These are phyloP conservation scores for Aegotheles bennettii DNA, from an alignment of 2,113 vertebrate species.

Conservation along the genomic window DNA sequence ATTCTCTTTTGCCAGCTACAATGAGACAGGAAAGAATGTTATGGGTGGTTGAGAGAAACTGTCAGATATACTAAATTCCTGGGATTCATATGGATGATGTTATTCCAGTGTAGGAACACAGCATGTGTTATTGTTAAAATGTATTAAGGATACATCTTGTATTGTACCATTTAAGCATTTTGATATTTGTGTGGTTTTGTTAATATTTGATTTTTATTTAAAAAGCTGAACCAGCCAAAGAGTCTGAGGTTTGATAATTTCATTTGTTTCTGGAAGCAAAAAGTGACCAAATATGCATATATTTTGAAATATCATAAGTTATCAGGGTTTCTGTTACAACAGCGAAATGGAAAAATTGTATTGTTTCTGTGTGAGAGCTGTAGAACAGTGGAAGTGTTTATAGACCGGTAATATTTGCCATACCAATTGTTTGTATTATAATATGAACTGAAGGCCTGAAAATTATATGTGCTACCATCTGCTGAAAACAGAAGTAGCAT, in stretches of 20 bases:
- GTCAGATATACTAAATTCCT: conserved; percentile 88
- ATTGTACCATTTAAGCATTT: conserved; percentile 51
- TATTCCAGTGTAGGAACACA: conserved; percentile 81
- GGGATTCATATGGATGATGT: conserved; percentile 84
- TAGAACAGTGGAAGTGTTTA: conserved; percentile 44
- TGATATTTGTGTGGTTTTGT: conserved; percentile 56
- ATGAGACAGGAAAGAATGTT: conserved; percentile 91
- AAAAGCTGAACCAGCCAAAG: neutral
- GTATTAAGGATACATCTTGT: conserved; percentile 69
- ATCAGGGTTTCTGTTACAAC: conserved; percentile 40
- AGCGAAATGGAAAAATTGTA: conserved; percentile 1
- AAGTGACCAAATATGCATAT: conserved; percentile 22
- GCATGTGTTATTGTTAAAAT: conserved; percentile 85
- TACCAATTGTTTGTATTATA: conserved; percentile 64
- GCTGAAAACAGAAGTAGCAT: conserved; percentile 68
- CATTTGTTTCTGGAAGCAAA: conserved; percentile 36
- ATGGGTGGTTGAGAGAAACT: conserved; percentile 87
- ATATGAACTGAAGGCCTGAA: conserved; percentile 60
- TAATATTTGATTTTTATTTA: conserved; percentile 61
- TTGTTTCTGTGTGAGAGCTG: conserved; percentile 9
- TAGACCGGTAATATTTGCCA: conserved; percentile 59
- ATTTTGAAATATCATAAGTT: conserved; percentile 21
- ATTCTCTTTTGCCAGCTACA: conserved; percentile 91
- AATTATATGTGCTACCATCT: conserved; percentile 68
- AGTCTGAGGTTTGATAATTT: conserved; percentile 47